Conservation (phyloP, 1,140 invertebrate species). For the Acromyrmex charruanus region DNA sequence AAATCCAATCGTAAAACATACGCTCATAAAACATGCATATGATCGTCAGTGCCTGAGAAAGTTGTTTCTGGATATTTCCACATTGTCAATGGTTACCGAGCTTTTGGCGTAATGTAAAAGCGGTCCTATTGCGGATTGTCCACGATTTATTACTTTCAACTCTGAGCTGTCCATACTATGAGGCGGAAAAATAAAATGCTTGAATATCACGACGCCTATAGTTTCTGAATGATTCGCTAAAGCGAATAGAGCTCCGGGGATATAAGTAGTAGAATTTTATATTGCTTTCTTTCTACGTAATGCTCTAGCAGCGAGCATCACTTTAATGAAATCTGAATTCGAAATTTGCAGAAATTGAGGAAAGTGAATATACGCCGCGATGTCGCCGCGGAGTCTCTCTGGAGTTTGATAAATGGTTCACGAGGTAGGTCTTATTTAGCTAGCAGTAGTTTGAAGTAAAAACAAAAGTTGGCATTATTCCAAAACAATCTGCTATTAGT, state of each 20-base stretch:
- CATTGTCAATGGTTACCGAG: slow-evolving; percentile 33
- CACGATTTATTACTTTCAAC: slow-evolving; percentile 11
- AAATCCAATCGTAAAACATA: slow-evolving; percentile 38
- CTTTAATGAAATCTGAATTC: slow-evolving; percentile 10
- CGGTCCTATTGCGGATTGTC: neutral
- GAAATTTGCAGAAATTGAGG: slow-evolving; percentile 2
- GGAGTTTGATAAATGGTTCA: slow-evolving; percentile 32
- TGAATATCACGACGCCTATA: neutral
- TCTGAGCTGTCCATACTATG: neutral
- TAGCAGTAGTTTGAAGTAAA: slow-evolving; percentile 11
- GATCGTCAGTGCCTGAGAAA: slow-evolving; percentile 20
- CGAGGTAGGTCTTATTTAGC: slow-evolving; percentile 41
- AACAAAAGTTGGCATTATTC: slow-evolving; percentile 43
- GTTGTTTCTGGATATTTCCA: slow-evolving; percentile 42
- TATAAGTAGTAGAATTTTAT: slow-evolving; percentile 14
- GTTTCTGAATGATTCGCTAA: neutral
- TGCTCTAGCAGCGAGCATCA: neutral
- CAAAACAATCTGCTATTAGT: slow-evolving; percentile 35
- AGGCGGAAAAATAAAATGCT: neutral
- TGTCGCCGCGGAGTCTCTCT: slow-evolving; percentile 24
- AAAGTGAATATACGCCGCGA: slow-evolving; percentile 9
- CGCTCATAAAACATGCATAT: slow-evolving; percentile 50
- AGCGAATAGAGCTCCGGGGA: slow-evolving; percentile 1
- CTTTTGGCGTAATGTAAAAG: slow-evolving; percentile 23
- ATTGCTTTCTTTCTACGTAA: neutral